Evolutionary conservation across 2,113 vertebrate species (phyloP), one percentile per base, ranked within the genome.

Genomic region (Zootoca vivipara): DNA sequence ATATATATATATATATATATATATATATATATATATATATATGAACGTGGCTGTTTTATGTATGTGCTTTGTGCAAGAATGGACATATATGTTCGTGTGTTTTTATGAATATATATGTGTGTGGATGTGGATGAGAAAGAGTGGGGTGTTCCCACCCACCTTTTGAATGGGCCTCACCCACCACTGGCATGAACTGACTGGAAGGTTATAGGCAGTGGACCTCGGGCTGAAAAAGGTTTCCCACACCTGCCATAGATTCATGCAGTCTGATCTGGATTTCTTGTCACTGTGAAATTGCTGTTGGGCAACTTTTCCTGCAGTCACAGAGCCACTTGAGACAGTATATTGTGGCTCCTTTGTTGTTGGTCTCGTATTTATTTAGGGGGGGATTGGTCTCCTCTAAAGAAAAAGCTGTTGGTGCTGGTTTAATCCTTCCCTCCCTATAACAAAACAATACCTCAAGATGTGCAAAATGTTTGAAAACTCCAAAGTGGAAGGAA

Each of bases 381-480:
- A 20, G 4, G 24, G 15, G 30, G 35, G 18, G 4, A 9, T 5
- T 42, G 80, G 8, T 28, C 30, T 84, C n/a, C 22, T 67, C 1
- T 46, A 30, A 18, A 20, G 30, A 30, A 46, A 30, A 22, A 22
- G 30, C 3, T 70, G 30, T 80, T 67, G 52, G 3, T 28, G 18
- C 24, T 40, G 26, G 26, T 67, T 15, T 82, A 42, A 7, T 28
- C 24, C 6, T 12, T 33, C n/a, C 26, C 52, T 38, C 40, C 30
- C 64, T 15, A 42, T 0, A 26, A 69, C 46, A 52, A 46, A 46
- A 46, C 42, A 38, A 15, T n/a, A 20, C 46, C 73, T 83, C 26
- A 86, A 85, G 38, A 42, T 93, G 22, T 56, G 52, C 67, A 42
- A 87, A 58, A 80, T 62, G 74, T 42, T 46, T 67, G 56, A 87